Evolutionary conservation across 1,140 invertebrate species (phyloP), one percentile per base, ranked within the genome.

Genomic region (Leptinotarsa lineolata): DNA sequence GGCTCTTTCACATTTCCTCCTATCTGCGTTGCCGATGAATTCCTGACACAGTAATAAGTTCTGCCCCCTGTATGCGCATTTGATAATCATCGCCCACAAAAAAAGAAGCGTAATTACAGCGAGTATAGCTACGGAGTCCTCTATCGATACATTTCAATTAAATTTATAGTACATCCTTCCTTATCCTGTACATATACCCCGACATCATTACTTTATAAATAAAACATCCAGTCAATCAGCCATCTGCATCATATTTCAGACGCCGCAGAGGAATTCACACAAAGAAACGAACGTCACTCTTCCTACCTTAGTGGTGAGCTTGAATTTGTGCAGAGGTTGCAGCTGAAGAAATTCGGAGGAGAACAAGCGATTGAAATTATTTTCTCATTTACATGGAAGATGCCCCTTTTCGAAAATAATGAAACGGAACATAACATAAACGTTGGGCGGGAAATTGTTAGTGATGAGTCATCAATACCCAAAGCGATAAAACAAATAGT

Each of bases 111-210:
- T 75, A 77, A 77, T 77, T 75, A 77, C 68, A 74, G 64, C 70
- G 68, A 66, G 30, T 60, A 45, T 63, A 72, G 72, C 70, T 54
- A 66, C 65, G 21, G 68, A 67, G 63, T 58, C 54, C 61, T 68
- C 72, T 77, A 77, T 77, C 74, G 76, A 77, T 76, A 75, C 74
- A 76, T 77, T 75, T 77, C 76, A 75, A 77, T 77, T 73, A 77
- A 75, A 77, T 77, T 77, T 77, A 77, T 77, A 60, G 69, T 65
- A 63, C 70, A 76, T 72, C 67, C 74, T 74, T 76, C 70, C 74
- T 75, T 74, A 77, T 77, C 73, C 76, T 64, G 45, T 73, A 48
- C 74, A 63, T 60, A 39, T 68, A 59, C 20, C 30, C 64, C 59
- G 71, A 75, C 73, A 45, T 77, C 74, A 77, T 77, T 77, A 73